A percentile compares a stretch with the other conserved stretches of the same genome.
These are phyloP conservation scores for Ectemnius cavifrons DNA, from an alignment of 2,888 invertebrate genomes.

Conservation along the genomic window DNA sequence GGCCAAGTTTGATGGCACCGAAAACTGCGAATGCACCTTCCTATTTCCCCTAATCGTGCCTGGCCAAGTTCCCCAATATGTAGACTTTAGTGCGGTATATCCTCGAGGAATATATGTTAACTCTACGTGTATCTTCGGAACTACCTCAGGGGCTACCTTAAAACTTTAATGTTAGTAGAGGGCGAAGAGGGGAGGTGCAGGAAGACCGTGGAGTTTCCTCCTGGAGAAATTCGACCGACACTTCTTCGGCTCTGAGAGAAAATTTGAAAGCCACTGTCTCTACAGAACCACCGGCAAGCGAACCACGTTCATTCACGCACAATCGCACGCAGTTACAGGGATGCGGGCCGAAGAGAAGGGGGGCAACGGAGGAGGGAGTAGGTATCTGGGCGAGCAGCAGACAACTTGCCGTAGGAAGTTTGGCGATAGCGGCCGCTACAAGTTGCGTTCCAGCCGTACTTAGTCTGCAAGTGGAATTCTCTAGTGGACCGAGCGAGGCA, in stretches of 20 bases:
- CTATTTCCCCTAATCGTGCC: slow-evolving; percentile 1
- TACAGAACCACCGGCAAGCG: background rate
- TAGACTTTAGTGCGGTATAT: too few relatives aligned
- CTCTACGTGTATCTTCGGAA: slow-evolving; percentile 1
- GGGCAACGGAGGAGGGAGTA: background rate
- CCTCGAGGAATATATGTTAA: background rate
- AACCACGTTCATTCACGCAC: slow-evolving; percentile 12
- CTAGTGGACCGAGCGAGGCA: slow-evolving; percentile 49
- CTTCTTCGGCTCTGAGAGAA: background rate
- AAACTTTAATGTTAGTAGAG: background rate
- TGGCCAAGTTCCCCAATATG: background rate
- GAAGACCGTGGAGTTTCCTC: too few relatives aligned
- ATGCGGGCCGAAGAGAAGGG: background rate
- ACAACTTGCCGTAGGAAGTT: slow-evolving; percentile 32
- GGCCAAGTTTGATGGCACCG: background rate
- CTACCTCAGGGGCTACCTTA: background rate
- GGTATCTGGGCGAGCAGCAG: slow-evolving; percentile 7
- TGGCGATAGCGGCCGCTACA: slow-evolving; percentile 44
- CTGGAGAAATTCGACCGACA: too few relatives aligned
- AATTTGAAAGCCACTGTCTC: slow-evolving; percentile 48
- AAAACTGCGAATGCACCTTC: background rate
- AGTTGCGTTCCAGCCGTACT: slow-evolving; percentile 46
- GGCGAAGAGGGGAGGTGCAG: too few relatives aligned
- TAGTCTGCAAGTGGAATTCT: slow-evolving; percentile 59
- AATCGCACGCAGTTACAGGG: slow-evolving; percentile 15